Evolutionary conservation across 2,888 invertebrate species (phyloP).

Genomic region (Oscheius myriophilus): DNA sequence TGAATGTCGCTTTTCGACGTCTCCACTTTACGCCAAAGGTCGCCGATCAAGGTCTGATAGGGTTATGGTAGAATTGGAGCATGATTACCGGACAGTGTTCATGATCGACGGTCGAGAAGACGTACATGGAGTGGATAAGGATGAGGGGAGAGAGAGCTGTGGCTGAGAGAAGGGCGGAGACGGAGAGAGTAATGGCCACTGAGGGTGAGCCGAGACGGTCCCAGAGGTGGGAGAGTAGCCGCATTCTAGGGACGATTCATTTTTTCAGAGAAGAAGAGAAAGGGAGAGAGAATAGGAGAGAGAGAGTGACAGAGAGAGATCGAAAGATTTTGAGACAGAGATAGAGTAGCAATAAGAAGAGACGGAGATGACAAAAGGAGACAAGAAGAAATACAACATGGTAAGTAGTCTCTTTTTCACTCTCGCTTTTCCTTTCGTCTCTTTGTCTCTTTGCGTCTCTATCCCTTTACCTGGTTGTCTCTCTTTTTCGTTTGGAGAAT

Average conservation of each 20-base stretch:
- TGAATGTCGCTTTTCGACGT: slow-evolving; percentile 35
- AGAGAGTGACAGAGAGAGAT: background rate
- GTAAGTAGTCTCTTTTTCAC: too few relatives aligned
- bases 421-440: too few relatives aligned
- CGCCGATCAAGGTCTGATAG: slow-evolving; percentile 28
- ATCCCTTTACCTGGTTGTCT: too few relatives aligned
- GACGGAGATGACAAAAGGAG: too few relatives aligned
- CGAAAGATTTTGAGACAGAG: too few relatives aligned
- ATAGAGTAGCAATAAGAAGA: too few relatives aligned
- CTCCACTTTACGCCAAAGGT: slow-evolving; percentile 35
- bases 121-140: slow-evolving; percentile 29
- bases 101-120: slow-evolving; percentile 26
- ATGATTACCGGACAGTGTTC: slow-evolving; percentile 39
- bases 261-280: background rate
- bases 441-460: too few relatives aligned
- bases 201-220: slow-evolving; percentile 32
- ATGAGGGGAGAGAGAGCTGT: slow-evolving; percentile 40
- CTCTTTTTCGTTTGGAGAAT: too few relatives aligned
- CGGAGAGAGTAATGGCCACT: slow-evolving; percentile 38
- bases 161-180: slow-evolving; percentile 38
- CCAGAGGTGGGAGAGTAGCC: slow-evolving; percentile 27
- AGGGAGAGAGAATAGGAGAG: background rate
- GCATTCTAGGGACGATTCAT: too few relatives aligned
- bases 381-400: too few relatives aligned
- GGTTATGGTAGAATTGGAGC: background rate